Evolutionary conservation across 2,113 vertebrate genomes (phyloP), one percentile per base, ranked within the genome.

Genomic region (Dryoscopus gambensis): DNA sequence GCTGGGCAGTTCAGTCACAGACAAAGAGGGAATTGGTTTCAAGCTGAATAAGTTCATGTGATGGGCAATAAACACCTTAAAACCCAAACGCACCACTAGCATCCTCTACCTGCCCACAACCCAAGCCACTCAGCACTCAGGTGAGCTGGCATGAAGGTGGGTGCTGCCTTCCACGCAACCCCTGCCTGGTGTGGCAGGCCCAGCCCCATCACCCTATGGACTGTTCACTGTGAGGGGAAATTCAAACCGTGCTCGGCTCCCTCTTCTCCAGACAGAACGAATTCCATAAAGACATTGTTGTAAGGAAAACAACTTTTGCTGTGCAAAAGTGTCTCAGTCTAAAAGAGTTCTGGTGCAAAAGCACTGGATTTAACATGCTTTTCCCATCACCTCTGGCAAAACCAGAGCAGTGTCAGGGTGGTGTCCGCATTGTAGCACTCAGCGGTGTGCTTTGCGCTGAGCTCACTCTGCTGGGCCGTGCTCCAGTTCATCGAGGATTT

Each of bases 371-470:
- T 19, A 15, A 13, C 10, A 5, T 1, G 23, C 11, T 80, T 83
- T 49, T 24, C 37, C 28, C 35, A 4, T 5, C 1, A 8, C 57
- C 62, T 28, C 37, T 20, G 62, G 82, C 83, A 60, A 35, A 82
- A 4, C 4, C 3, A 13, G 52, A 63, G 92, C 73, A 22, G 62
- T 7, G 33, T 56, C 39, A 35, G 53, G 62, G 44, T 24, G 81
- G 39, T 60, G 69, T 31, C 42, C 0, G 0, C 44, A 0, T 6
- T 17, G 6, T 0, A 46, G 84, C 12, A 0, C 47, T 63, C n/a
- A 6, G 63, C 69, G 42, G 18, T 0, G 7, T 9, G 60, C 77
- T 68, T 1, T 63, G 62, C 44, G 5, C 87, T 71, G 82, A 75
- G 87, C 65, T 87, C 94, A 33, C 44, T 8, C 53, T 6, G 75